Conservation (phyloP, 1,140 invertebrate species). For the Batillaria attramentaria region DNA sequence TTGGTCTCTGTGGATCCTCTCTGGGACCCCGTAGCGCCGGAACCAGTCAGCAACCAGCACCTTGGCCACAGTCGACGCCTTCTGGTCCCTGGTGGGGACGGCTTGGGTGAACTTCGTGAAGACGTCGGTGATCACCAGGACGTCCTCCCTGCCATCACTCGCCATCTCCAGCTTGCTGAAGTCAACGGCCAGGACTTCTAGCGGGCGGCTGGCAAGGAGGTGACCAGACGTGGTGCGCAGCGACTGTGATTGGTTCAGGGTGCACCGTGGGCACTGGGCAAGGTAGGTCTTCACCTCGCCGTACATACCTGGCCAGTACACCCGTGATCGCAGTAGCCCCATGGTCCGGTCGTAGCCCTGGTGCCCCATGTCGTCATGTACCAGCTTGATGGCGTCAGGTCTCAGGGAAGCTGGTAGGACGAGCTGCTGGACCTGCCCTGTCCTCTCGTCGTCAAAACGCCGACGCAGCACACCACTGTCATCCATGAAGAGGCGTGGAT, state of each 20-base stretch:
- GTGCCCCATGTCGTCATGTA: constrained; percentile 42
- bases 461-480: constrained; percentile 9
- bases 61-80: constrained; percentile 37
- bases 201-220: constrained; percentile 32
- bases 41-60: constrained; percentile 47
- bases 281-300: constrained; percentile 32
- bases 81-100: constrained; percentile 39
- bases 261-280: constrained; percentile 34
- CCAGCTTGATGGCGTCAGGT: constrained; percentile 28
- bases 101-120: constrained; percentile 43
- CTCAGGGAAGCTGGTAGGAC: constrained; percentile 17
- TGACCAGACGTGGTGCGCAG: neutral
- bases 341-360: constrained; percentile 39
- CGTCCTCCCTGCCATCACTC: constrained; percentile 35
- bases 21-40: constrained; percentile 33
- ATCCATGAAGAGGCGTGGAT: neutral
- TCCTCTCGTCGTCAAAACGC: neutral
- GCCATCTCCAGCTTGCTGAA: constrained; percentile 37
- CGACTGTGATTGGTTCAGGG: neutral
- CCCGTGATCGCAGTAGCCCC: constrained; percentile 26
- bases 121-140: constrained; percentile 42
- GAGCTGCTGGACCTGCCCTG: constrained; percentile 4
- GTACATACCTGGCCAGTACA: constrained; percentile 42
- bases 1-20: constrained; percentile 45
- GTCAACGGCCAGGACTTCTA: constrained; percentile 45